Evolutionary conservation across 2,797 vertebrate species (phyloP).

Genomic region (Babyrousa celebensis): DNA sequence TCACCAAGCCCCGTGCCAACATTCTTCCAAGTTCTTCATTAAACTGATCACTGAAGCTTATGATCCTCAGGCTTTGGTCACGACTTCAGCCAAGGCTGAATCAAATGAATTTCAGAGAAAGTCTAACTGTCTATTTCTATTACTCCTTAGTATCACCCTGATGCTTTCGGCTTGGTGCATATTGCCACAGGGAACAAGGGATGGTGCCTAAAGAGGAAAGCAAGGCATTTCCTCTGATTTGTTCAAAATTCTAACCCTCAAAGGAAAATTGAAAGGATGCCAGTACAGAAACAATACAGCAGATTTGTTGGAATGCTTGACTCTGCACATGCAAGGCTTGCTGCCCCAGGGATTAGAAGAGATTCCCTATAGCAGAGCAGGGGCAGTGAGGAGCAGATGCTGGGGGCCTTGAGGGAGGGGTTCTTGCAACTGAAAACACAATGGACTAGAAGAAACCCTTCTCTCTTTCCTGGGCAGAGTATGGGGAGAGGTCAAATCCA

Average conservation of each 20-base stretch:
- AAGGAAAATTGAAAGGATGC: background rate
- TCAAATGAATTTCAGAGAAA: background rate
- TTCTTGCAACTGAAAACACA: background rate
- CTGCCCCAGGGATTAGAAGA: background rate
- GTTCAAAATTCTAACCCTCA: background rate
- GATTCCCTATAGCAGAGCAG: background rate
- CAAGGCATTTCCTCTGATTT: background rate
- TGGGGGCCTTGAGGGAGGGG: background rate
- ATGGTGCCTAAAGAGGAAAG: background rate
- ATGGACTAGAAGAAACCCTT: background rate
- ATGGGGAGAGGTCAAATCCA: background rate
- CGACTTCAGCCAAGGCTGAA: background rate
- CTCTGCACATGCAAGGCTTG: background rate
- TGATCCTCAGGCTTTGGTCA: background rate
- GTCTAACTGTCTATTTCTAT: background rate
- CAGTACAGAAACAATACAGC: background rate
- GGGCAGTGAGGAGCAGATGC: background rate
- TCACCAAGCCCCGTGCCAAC: background rate
- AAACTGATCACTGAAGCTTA: background rate
- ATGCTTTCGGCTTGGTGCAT: background rate
- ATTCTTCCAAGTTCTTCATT: slow-evolving; percentile 44
- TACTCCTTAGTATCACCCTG: background rate
- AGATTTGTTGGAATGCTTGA: background rate
- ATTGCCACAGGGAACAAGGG: background rate
- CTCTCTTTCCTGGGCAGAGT: background rate